Conservation (phyloP, 37 sponge, comb jelly and placozoan species). For the Amphimedon queenslandica region DNA sequence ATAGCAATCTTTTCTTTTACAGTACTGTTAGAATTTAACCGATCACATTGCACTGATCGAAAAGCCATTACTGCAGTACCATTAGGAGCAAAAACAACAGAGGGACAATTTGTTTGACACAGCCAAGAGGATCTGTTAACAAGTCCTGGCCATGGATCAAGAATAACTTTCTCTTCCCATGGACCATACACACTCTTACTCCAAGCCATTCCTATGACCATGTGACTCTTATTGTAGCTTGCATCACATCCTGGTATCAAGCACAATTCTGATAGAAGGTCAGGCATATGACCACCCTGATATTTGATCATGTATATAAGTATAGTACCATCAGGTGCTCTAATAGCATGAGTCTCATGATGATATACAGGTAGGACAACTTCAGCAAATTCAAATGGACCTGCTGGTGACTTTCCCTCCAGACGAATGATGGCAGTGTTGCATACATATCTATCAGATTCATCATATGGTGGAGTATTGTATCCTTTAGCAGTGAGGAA, state of each 20-base stretch:
- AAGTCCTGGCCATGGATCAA: conserved; percentile 27
- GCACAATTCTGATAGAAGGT: not conserved
- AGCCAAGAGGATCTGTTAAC: conserved; percentile 16
- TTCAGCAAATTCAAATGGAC: too few relatives aligned
- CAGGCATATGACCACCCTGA: conserved; percentile 22
- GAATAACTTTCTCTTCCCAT: conserved; percentile 21
- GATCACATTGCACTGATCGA: too few relatives aligned
- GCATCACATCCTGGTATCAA: not conserved
- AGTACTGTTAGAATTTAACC: too few relatives aligned
- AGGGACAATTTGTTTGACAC: conserved; percentile 32
- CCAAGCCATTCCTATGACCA: conserved; percentile 29
- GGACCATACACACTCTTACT: conserved; percentile 27
- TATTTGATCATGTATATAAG: conserved; percentile 35
- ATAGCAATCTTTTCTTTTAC: too few relatives aligned
- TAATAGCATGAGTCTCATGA: too few relatives aligned
- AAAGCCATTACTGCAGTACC: too few relatives aligned
- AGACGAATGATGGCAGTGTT: too few relatives aligned
- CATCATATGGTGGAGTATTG: too few relatives aligned
- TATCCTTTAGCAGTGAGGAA: too few relatives aligned
- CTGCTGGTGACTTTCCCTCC: too few relatives aligned
- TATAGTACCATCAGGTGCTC: conserved; percentile 30
- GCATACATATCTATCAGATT: too few relatives aligned
- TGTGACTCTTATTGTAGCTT: conserved; percentile 21
- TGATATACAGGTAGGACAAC: too few relatives aligned
- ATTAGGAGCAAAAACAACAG: conserved; percentile 18